A percentile compares a stretch with the other conserved stretches of the same genome.
Evolutionary conservation across 1,140 invertebrate genomes (phyloP).

Genomic region (Drosophila sp.): DNA sequence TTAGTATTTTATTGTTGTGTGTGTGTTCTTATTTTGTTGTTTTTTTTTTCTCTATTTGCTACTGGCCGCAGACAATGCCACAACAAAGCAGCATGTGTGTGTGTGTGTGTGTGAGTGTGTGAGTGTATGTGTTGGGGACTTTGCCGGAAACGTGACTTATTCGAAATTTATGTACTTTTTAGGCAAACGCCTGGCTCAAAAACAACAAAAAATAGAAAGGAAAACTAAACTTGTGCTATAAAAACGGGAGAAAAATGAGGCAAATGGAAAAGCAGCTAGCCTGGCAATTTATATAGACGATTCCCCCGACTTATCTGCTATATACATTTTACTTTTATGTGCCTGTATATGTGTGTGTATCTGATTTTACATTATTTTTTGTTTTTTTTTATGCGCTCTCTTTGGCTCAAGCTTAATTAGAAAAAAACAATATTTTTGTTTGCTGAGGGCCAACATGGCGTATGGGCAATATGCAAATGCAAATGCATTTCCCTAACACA

Average conservation of each 20-base stretch:
- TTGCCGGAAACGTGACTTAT: constrained; percentile 78
- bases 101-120: constrained; percentile 30
- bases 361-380: constrained; percentile 8
- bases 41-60: constrained; percentile 35
- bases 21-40: constrained; percentile 6
- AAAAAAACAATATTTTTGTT: constrained; percentile 47
- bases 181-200: constrained; percentile 40
- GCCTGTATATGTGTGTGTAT: background rate
- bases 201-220: constrained; percentile 46
- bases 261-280: constrained; percentile 33
- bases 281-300: constrained; percentile 52
- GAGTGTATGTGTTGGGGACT: constrained; percentile 36
- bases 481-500: constrained; percentile 54
- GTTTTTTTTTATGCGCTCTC: constrained; percentile 38
- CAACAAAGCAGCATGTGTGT: constrained; percentile 67
- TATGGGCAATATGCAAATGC: constrained; percentile 76
- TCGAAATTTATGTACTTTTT: constrained; percentile 80
- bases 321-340: background rate
- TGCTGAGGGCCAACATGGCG: constrained; percentile 40
- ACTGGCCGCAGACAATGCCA: constrained; percentile 63
- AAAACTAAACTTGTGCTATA: constrained; percentile 11
- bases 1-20: constrained; percentile 32
- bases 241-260: constrained; percentile 13
- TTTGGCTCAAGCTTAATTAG: constrained; percentile 70
- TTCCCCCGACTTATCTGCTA: constrained; percentile 38